phyloP scores from a whole-genome alignment of 2,113 vertebrate genomes.

The Platanista minor region DNA sequence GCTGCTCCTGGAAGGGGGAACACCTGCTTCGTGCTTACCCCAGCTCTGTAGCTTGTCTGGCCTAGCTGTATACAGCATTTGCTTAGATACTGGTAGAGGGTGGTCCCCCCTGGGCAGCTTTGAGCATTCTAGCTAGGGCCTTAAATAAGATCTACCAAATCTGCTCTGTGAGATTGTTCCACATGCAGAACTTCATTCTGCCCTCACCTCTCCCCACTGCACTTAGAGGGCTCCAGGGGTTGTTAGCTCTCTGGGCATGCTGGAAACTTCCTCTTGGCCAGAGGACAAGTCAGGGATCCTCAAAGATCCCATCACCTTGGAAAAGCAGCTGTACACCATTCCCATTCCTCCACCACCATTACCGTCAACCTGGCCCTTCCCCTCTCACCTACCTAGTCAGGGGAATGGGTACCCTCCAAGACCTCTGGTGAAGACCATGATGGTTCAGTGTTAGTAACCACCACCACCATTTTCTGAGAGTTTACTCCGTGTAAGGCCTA shows the following conservation, averaged over 20 bases:
- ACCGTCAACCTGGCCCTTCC: neutral
- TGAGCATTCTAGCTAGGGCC: neutral
- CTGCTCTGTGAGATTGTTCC: neutral
- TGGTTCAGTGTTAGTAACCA: neutral
- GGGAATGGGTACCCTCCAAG: neutral
- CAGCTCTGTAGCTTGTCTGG: neutral
- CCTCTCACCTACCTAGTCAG: too few species aligned
- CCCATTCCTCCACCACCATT: neutral
- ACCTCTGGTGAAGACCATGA: neutral
- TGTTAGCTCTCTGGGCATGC: neutral
- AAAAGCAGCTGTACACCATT: neutral
- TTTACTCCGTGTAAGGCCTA: neutral
- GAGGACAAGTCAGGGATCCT: neutral
- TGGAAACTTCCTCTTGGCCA: neutral
- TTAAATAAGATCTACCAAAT: neutral
- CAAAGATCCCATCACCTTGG: neutral
- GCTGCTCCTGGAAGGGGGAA: conserved; percentile 63
- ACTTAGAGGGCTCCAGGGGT: rapidly evolving
- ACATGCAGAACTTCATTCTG: neutral
- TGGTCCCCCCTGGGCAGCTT: neutral
- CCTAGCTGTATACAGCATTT: rapidly evolving
- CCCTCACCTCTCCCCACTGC: neutral
- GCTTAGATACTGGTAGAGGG: neutral
- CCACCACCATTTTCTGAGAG: rapidly evolving
- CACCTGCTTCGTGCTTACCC: neutral